phyloP scores from a whole-genome alignment of 92 coral and sea anemone species.

The Pocillopora grandis region DNA sequence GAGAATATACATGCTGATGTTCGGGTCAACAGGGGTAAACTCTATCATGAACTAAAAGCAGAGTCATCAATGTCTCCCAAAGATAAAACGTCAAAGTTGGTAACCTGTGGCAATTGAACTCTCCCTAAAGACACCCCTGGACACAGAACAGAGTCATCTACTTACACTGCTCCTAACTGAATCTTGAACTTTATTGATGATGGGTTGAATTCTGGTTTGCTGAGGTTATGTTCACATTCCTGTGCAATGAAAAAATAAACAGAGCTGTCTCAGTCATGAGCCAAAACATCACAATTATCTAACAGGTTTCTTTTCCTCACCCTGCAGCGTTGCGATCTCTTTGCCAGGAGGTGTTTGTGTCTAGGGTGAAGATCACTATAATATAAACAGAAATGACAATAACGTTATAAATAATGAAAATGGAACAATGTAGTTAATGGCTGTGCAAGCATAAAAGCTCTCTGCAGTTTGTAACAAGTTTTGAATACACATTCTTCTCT shows the following conservation, averaged over 20 bases:
- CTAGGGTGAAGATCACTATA: conserved; percentile 85
- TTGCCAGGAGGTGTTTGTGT: conserved; percentile 92
- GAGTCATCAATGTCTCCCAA: too few species aligned
- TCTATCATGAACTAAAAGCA: too few species aligned
- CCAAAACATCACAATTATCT: too few species aligned
- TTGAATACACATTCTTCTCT: neutral
- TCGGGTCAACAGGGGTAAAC: too few species aligned
- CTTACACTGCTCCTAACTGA: conserved; percentile 95
- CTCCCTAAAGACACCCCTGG: too few species aligned
- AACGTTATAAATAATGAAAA: neutral
- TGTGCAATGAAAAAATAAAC: conserved; percentile 13
- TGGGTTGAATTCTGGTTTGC: conserved; percentile 98
- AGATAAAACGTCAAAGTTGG: too few species aligned
- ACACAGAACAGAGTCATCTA: neutral
- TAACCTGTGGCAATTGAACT: too few species aligned
- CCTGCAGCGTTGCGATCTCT: conserved; percentile 96
- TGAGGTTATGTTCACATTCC: conserved; percentile 97
- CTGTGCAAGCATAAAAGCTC: neutral
- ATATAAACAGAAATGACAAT: neutral
- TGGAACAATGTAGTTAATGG: neutral
- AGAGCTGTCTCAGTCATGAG: too few species aligned
- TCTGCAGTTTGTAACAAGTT: neutral
- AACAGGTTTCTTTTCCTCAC: conserved; percentile 32
- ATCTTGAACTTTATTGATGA: conserved; percentile 96
- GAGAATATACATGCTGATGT: too few species aligned